Evolutionary conservation across 2,888 invertebrate genomes (phyloP).

Genomic region (Alloscopus bannaensis): DNA sequence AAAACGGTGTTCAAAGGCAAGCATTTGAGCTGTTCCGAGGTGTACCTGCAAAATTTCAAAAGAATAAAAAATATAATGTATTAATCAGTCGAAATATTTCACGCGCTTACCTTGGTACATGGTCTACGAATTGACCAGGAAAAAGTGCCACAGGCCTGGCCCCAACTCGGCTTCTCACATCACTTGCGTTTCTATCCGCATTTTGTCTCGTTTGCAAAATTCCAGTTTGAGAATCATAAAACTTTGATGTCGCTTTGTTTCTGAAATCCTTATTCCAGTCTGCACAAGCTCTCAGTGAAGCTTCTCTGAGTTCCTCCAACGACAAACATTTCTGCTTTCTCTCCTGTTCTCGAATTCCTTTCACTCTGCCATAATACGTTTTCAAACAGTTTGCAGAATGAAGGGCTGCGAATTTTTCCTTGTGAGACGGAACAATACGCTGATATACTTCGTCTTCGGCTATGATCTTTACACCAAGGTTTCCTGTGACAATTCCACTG

Average conservation of each 20-base stretch:
- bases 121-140: constrained; percentile 18
- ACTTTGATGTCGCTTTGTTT: background rate
- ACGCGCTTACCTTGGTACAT: constrained; percentile 5
- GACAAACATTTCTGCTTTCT: background rate
- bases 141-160: constrained; percentile 10
- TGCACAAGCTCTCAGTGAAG: background rate
- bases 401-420: background rate
- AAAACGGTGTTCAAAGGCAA: constrained; percentile 2
- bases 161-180: background rate
- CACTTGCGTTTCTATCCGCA: background rate
- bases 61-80: background rate
- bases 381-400: too few species aligned
- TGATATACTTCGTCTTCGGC: constrained; percentile 29
- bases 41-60: constrained; percentile 4
- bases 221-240: constrained; percentile 9
- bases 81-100: background rate
- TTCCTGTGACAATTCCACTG: background rate
- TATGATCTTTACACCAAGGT: too few species aligned
- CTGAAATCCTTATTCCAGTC: constrained; percentile 5
- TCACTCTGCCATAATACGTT: background rate
- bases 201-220: background rate
- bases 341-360: background rate
- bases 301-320: background rate
- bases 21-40: background rate
- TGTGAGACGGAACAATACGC: constrained; percentile 4